phyloP scores from a whole-genome alignment of 1,140 invertebrate species.

The Drosophila subpulchrella region DNA sequence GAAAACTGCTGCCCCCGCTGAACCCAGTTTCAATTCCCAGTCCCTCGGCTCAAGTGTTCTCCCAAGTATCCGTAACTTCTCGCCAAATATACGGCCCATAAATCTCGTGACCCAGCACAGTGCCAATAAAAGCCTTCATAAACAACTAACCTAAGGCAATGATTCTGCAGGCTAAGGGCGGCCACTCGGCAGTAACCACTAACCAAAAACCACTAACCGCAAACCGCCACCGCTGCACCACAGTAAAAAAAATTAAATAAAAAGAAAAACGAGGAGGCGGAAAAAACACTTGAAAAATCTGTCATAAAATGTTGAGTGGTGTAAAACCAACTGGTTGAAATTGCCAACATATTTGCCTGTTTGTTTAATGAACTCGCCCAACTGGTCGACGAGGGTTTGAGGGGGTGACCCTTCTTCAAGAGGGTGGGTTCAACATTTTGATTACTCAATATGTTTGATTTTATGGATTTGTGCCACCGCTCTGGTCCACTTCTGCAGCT shows the following conservation, averaged over 20 bases:
- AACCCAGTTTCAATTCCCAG: conserved; percentile 23
- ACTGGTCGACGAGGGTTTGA: conserved; percentile 15
- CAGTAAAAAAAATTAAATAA: conserved; percentile 28
- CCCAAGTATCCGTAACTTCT: conserved; percentile 41
- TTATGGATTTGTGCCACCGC: conserved; percentile 58
- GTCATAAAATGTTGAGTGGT: conserved; percentile 74
- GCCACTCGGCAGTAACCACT: conserved; percentile 5
- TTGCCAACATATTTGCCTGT: conserved; percentile 79
- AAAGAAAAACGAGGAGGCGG: conserved; percentile 29
- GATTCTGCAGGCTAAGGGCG: conserved; percentile 31
- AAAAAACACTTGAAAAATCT: conserved; percentile 78
- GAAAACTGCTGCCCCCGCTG: background rate
- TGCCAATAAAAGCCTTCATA: conserved; percentile 77
- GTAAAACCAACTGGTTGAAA: conserved; percentile 76
- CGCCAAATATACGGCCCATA: conserved; percentile 66
- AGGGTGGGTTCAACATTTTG: conserved; percentile 53
- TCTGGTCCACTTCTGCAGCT: conserved; percentile 66
- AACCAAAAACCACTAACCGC: conserved; percentile 51
- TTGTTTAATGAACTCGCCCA: conserved; percentile 72
- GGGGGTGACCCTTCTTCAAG: conserved; percentile 5
- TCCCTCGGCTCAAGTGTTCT: background rate
- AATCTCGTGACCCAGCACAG: conserved; percentile 64
- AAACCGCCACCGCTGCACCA: conserved; percentile 50
- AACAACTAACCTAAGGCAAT: conserved; percentile 77
- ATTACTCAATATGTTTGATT: conserved; percentile 84